A percentile compares a stretch with the other conserved stretches of the same genome.
phyloP scores from a whole-genome alignment of 2,888 invertebrate genomes.

The Ornithoptera alexandrae region DNA sequence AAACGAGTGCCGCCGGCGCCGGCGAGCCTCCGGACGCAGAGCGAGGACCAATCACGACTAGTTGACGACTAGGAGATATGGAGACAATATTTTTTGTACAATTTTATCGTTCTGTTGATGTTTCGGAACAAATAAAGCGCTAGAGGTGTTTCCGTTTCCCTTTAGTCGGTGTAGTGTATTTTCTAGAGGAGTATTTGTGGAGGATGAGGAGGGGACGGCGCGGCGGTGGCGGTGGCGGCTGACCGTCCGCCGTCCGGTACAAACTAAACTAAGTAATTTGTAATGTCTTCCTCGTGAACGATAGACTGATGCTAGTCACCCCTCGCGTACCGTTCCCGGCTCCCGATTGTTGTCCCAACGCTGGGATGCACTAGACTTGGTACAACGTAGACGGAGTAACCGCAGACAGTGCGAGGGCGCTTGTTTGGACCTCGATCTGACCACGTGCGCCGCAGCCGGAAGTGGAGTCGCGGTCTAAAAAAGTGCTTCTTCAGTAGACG shows the following conservation, averaged over 20 bases:
- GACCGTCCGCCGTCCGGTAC: conserved; percentile 63
- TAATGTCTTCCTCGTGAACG: conserved; percentile 69
- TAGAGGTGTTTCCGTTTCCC: conserved; percentile 39
- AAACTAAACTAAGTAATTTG: conserved; percentile 68
- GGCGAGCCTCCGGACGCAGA: conserved; percentile 56
- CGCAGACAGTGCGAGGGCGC: conserved; percentile 60
- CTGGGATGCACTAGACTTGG: conserved; percentile 76
- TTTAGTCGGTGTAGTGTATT: conserved; percentile 50
- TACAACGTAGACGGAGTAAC: conserved; percentile 40
- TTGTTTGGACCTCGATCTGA: conserved; percentile 56
- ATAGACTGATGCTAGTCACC: conserved; percentile 71
- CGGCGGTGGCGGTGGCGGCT: background rate
- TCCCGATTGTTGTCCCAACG: conserved; percentile 50
- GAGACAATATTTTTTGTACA: conserved; percentile 73
- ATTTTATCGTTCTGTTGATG: conserved; percentile 64
- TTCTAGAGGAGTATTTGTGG: conserved; percentile 51
- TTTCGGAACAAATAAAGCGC: conserved; percentile 43
- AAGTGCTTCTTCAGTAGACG: conserved; percentile 68
- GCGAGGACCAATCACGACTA: conserved; percentile 67
- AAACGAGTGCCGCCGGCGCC: conserved; percentile 24
- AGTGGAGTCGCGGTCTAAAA: conserved; percentile 52
- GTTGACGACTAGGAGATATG: conserved; percentile 49
- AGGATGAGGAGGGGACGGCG: conserved; percentile 47
- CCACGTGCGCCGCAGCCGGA: conserved; percentile 32
- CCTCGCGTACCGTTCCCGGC: conserved; percentile 41